phyloP scores from a whole-genome alignment of 2,888 invertebrate species.

The Embidobia sp. region DNA sequence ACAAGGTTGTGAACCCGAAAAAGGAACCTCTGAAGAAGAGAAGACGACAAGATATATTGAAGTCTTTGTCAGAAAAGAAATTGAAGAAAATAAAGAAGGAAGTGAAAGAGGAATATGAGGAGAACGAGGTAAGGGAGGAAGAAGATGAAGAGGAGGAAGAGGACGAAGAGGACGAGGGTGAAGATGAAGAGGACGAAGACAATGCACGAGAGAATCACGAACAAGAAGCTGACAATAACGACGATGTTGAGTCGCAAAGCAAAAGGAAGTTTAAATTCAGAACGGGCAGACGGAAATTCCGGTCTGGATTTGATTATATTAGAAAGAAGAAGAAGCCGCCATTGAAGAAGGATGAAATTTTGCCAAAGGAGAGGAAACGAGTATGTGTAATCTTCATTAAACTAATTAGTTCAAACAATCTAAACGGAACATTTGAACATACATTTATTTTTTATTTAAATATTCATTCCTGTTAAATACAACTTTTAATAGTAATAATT shows the following conservation, averaged over 20 bases:
- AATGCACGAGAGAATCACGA: conserved; percentile 80
- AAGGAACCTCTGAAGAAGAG: conserved; percentile 75
- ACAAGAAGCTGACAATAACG: conserved; percentile 68
- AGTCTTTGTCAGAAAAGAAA: conserved; percentile 75
- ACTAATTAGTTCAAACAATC: too few relatives aligned
- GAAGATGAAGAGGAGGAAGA: conserved; percentile 79
- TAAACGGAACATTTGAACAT: too few relatives aligned
- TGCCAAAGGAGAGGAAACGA: conserved; percentile 82
- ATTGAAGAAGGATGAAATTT: conserved; percentile 83
- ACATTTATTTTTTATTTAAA: neutral
- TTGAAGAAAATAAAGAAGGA: conserved; percentile 71
- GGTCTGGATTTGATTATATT: conserved; percentile 94
- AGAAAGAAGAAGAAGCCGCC: conserved; percentile 92
- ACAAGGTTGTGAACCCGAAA: conserved; percentile 77
- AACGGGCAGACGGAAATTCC: conserved; percentile 88
- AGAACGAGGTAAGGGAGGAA: conserved; percentile 73
- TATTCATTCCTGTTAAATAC: neutral
- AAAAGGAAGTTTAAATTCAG: conserved; percentile 85
- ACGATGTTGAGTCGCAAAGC: conserved; percentile 74
- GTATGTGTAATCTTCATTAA: conserved; percentile 69
- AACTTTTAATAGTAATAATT: neutral
- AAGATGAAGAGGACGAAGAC: conserved; percentile 80
- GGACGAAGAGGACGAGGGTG: conserved; percentile 79
- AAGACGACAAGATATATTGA: conserved; percentile 75
- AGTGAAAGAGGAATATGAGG: conserved; percentile 78